Evolutionary conservation across 1,140 invertebrate species (phyloP), one percentile per base, ranked within the genome.

Genomic region (Cyrtorhinus lividipennis): DNA sequence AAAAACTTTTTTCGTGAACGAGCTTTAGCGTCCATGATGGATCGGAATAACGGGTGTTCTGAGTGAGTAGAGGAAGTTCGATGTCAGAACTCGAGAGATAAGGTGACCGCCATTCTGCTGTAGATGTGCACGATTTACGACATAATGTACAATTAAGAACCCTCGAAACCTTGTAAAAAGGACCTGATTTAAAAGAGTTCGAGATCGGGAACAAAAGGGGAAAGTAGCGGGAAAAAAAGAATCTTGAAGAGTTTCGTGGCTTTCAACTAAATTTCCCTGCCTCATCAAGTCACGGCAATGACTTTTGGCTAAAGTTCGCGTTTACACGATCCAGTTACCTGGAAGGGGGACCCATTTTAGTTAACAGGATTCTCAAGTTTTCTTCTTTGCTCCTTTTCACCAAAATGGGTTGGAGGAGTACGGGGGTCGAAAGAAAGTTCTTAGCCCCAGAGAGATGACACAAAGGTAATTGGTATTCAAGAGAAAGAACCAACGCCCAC

Each of bases 391-490:
- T 53, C 18, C 20, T 53, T 53, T 53, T 53, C 48, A 53, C 15
- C 30, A 38, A 15, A 38, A 15, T 8, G 30, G 30, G 15, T 8
- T 38, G 30, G 30, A 5, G 30, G 30, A 38, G n/a, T n/a, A n/a
- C n/a, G n/a, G 30, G 30, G 30, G 30, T 38, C 15, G 30, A 38
- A 38, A 38, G 30, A 38, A 53, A 53, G 48, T 53, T 53, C 10
- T 53, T 53, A 53, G 48, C 48, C 48, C 20, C 20, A 5, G 20
- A 53, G 48, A 53, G 48, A 53, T 53, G 48, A 53, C 48, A 53
- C 48, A 53, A 53, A 53, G 48, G 48, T 53, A 53, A 53, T 53
- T 53, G 48, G 48, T 53, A 53, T 53, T 53, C 48, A 53, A 20
- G 48, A 20, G 20, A 20, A 53, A 53, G 30, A 38, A 38, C 5